Evolutionary conservation across 2,113 vertebrate genomes (phyloP), one percentile per base, ranked within the genome.

Genomic region (Rhinopithecus roxellana): DNA sequence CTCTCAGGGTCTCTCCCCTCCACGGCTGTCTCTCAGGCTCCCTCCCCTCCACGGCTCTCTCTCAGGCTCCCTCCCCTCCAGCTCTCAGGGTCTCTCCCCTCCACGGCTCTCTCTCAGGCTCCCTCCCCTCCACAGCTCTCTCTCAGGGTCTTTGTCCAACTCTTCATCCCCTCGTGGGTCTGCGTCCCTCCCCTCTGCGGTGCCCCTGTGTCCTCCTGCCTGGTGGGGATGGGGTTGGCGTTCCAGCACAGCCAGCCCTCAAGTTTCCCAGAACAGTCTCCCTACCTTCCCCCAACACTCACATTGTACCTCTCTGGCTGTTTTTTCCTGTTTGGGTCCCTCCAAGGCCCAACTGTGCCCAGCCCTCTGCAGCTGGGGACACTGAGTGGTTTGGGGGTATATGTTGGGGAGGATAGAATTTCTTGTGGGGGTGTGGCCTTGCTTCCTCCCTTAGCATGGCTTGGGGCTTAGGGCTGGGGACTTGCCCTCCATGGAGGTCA

Each of bases 321-420:
- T 82, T 83, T 80, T 95, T 93, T 92, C 64, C 86, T 90, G 93
- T 89, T 80, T 13, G 11, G 70, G 81, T 74, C 45, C 89, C 70
- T 96, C 57, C 45, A 80, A 55, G 75, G 87, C 55, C 88, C 48
- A 38, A 8, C n/a, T 55, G 81, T 18, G 43, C 10, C 59, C 67
- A 40, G 45, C 16, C 16, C 25, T 55, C 30, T 30, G 16, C 12
- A 43, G 25, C 55, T 45, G 27, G 78, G 91, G 90, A 94, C 77
- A 79, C 77, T 30, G 85, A 93, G 84, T 69, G 23, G 9, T 45
- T 14, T 40, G 16, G 55, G 18, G 4, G 8, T 25, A 22, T n/a
- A n/a, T 6, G 25, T 27, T 35, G 32, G 25, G 10, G 22, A 35
- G 45, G 27, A 0, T 13, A 30, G 32, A 82, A 50, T 30, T 16